Evolutionary conservation across 1,140 invertebrate species (phyloP).

Genomic region (Eurosta solidaginis): DNA sequence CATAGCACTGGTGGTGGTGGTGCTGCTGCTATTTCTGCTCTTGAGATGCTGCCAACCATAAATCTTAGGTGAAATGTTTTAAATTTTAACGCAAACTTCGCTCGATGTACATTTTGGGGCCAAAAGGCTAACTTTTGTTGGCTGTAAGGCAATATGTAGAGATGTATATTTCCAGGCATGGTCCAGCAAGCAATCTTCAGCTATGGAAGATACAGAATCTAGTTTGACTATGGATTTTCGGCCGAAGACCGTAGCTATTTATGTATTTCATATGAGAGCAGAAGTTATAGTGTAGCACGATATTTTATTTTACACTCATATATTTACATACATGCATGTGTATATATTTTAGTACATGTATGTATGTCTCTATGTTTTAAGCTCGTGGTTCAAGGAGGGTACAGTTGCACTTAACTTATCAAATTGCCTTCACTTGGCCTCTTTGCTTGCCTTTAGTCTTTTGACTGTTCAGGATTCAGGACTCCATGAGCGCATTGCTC

Average conservation of each 20-base stretch:
- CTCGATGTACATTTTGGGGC: neutral
- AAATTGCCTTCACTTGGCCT: conserved; percentile 22
- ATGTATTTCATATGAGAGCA: too few species aligned
- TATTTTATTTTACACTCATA: neutral
- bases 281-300: neutral
- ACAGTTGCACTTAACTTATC: conserved; percentile 9
- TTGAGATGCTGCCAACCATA: conserved; percentile 16
- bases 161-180: neutral
- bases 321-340: neutral
- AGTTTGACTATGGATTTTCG: too few species aligned
- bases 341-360: too few species aligned
- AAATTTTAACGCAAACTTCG: conserved; percentile 1
- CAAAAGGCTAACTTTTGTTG: neutral
- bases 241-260: too few species aligned
- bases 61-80: conserved; percentile 23
- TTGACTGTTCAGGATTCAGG: neutral
- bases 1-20: neutral
- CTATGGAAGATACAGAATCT: neutral
- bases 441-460: neutral
- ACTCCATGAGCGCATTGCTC: neutral
- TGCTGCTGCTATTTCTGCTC: neutral
- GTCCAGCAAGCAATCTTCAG: neutral
- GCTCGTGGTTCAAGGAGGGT: neutral
- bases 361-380: neutral
- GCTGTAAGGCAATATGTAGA: neutral